Evolutionary conservation across 2,888 invertebrate species (phyloP).

Genomic region (Xiphydria camelus): DNA sequence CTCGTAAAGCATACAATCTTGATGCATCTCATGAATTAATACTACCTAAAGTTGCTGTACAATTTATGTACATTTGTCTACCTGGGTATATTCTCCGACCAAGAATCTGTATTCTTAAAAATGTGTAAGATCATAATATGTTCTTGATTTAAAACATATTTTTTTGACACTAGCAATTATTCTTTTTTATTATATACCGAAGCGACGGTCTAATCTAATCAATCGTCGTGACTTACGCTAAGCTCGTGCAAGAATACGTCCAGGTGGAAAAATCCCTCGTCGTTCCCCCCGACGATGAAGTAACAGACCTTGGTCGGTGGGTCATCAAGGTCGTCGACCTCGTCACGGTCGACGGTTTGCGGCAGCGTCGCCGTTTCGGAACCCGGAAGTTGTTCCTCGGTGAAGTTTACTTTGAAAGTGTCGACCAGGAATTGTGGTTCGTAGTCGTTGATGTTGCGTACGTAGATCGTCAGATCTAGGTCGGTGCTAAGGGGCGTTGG

Average conservation of each 20-base stretch:
- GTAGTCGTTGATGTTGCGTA: slow-evolving; percentile 86
- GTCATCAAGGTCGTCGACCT: slow-evolving; percentile 80
- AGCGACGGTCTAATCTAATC: neutral
- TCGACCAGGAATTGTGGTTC: slow-evolving; percentile 82
- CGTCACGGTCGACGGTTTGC: slow-evolving; percentile 83
- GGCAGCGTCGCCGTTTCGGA: slow-evolving; percentile 72
- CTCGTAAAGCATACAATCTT: too few relatives aligned
- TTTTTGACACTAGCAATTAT: too few relatives aligned
- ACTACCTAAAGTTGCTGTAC: too few relatives aligned
- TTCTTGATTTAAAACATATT: too few relatives aligned
- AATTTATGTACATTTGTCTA: too few relatives aligned
- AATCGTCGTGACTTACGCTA: slow-evolving; percentile 62
- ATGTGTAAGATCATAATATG: too few relatives aligned
- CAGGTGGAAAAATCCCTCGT: slow-evolving; percentile 70
- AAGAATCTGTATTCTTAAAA: neutral
- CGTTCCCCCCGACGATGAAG: slow-evolving; percentile 86
- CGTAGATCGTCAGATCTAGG: slow-evolving; percentile 83
- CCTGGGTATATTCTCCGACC: too few relatives aligned
- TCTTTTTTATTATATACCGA: neutral
- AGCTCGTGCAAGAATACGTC: slow-evolving; percentile 74
- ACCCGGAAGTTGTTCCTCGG: slow-evolving; percentile 67
- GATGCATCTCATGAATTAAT: too few relatives aligned
- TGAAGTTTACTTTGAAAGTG: slow-evolving; percentile 71
- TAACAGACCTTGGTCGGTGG: slow-evolving; percentile 87
- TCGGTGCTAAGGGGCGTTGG: slow-evolving; percentile 87